Base-by-base conservation (phyloP, 92 coral and sea anemone genomes). In the Porites cylindrica region DNA sequence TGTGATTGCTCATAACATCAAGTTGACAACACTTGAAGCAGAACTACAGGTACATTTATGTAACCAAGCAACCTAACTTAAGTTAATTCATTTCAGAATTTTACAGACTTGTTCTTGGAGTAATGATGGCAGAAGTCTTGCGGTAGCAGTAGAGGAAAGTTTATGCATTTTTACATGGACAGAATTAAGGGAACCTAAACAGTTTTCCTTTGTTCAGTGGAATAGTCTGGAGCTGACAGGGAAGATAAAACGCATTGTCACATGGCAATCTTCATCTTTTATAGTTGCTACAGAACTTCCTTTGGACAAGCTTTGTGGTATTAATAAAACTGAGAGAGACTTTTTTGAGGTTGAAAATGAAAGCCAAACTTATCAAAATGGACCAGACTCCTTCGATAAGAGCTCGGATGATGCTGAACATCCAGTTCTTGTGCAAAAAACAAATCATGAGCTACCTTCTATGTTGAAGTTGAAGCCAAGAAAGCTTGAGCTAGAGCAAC, bases 21-120 rank as follows among this genome's bases (percentile, higher is more conserved):
- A 38, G 7, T 38, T 38, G 47, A 38, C 47, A 38, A 38, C 47
- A 4, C 47, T 38, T 38, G 47, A 38, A 38, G 47, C 47, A 38
- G 29, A 67, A 20, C 56, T 8, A 10, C 5, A 10, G 52, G 13
- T 56, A 76, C 11, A 21, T 3, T 1, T 20, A 9, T 43, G 53
- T 38, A 20, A 19, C 63, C 20, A 4, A 52, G 23, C 62, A 52
- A 51, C 47, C 47, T 38, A 38, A 38, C 47, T 38, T 38, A 38
- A 38, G 47, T 38, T 38, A 38, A 38, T 4, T 38, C 47, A 38
- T 4, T 38, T 11, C 53, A 83, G 87, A 74, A 62, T 61, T 83
- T 75, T 83, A 51, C 51, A 74, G 24, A 54, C 87, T 61, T 83
- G 63, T 73, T 52, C 65, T 20, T 83, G 87, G 87, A 83, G 87